Percentiles rank a stretch among this genome's conserved stretches.
phyloP scores from a whole-genome alignment of 2,797 vertebrate species.

The Taeniopygia guttata region DNA sequence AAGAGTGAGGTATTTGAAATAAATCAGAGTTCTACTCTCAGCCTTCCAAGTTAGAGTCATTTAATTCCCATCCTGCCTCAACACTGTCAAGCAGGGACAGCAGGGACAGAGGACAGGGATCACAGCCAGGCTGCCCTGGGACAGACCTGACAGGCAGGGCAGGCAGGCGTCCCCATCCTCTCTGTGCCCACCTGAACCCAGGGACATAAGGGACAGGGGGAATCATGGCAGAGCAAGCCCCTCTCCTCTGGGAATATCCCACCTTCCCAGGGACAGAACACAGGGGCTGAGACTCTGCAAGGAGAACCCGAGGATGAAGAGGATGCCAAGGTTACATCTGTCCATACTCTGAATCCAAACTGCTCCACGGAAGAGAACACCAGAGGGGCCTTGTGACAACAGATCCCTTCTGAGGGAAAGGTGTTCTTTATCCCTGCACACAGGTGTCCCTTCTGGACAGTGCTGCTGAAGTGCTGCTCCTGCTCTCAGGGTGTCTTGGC shows the following conservation, averaged over 20 bases:
- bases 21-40: too few species aligned
- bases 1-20: too few species aligned
- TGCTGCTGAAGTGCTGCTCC: not conserved
- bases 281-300: not conserved
- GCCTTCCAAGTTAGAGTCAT: too few species aligned
- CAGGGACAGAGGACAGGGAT: not conserved
- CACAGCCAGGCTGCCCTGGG: accelerated
- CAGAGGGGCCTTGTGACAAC: too few species aligned
- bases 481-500: not conserved
- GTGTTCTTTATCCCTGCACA: not conserved
- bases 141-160: not conserved
- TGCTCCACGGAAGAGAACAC: not conserved
- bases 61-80: too few species aligned
- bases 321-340: accelerated
- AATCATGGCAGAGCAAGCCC: too few species aligned
- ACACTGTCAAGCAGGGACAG: not conserved
- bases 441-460: accelerated
- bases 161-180: too few species aligned
- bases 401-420: not conserved
- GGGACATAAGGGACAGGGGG: too few species aligned
- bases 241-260: too few species aligned
- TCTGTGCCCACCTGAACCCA: too few species aligned
- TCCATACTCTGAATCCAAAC: accelerated
- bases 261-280: too few species aligned
- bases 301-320: not conserved